Evolutionary conservation across 1,140 invertebrate species (phyloP), one percentile per base, ranked within the genome.

Genomic region (Cepaea nemoralis): DNA sequence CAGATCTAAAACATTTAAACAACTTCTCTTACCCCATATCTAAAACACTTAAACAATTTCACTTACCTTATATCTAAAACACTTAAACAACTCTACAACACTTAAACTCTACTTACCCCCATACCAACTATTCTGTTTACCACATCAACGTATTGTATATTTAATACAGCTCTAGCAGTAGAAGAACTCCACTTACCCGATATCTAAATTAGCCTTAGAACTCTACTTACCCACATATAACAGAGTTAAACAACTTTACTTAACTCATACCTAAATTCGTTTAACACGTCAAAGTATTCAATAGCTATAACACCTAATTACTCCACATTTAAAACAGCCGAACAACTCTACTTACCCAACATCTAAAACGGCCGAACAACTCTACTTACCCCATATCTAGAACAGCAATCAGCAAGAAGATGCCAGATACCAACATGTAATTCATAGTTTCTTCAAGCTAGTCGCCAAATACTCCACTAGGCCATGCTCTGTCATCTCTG

Each of bases 371-470:
- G 27, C n/a, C n/a, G n/a, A 55, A 5, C 19, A 55, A 55, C 19
- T 45, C n/a, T 6, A 63, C 59, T 63, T 63, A 63, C 59, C 59
- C 59, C n/a, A 63, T 63, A 31, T 63, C 59, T 63, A 31, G 5
- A 31, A 16, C 59, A 31, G 27, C n/a, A 16, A 63, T 63, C 2
- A 63, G 59, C 3, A 63, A 6, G 6, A 63, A 27, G 27, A 1
- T 5, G 59, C 5, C 27, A 2, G 27, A 27, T 31, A 31, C 16
- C 59, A n/a, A 63, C 27, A 63, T 63, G n/a, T 63, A 27, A 31
- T 16, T 63, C 59, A 63, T 63, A 63, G 27, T 63, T 27, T 27
- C 59, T 63, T 31, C 59, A 31, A 63, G 27, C 59, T 27, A 1
- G 59, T 31, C 8, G n/a, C n/a, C 6, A 63, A 19, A 8, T 31